Base-by-base conservation (phyloP, 2,888 invertebrate species). In the Thereva unica region DNA sequence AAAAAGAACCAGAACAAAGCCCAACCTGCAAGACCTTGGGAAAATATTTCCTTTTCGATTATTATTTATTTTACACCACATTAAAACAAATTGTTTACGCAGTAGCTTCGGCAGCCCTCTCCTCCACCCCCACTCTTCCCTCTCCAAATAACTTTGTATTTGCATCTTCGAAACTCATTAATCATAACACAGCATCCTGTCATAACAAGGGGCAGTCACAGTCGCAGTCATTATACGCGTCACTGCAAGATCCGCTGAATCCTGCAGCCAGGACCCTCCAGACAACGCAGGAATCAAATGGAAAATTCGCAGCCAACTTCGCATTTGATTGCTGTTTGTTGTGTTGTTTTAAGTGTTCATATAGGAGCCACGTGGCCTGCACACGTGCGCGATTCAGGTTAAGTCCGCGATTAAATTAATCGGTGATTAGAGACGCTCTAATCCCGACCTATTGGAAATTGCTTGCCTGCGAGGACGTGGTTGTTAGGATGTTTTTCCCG, bases 381-480 rank as follows among this genome's bases (percentile, higher is more conserved):
- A 71, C 78, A 78, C 78, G 78, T 78, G 78, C 72, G 72, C 74
- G 74, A 76, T 76, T 77, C 78, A 76, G 78, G 78, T 78, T 78
- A 78, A 78, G 75, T 72, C 75, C 75, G 74, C 77, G 78, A 78
- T 78, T 78, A 78, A 78, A 78, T 78, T 78, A 78, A 78, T 78
- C 78, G 79, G 78, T 78, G 78, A 78, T 78, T 78, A 78, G 78
- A 77, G 74, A 75, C 74, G 77, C 66, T 69, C 69, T 72, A 73
- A 73, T 72, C 69, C 68, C 64, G 54, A 67, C 55, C 55, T 64
- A 67, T 67, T 67, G 65, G 61, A 67, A 69, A 65, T 67, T 69
- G 67, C 67, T 69, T 67, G 4, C n/a, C n/a, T 45, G 9, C 23
- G 23, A 23, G 23, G 1, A 1, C 53, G 44, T 54, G 57, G 53